phyloP scores from a whole-genome alignment of 2,113 vertebrate species.

The Suncus etruscus region DNA sequence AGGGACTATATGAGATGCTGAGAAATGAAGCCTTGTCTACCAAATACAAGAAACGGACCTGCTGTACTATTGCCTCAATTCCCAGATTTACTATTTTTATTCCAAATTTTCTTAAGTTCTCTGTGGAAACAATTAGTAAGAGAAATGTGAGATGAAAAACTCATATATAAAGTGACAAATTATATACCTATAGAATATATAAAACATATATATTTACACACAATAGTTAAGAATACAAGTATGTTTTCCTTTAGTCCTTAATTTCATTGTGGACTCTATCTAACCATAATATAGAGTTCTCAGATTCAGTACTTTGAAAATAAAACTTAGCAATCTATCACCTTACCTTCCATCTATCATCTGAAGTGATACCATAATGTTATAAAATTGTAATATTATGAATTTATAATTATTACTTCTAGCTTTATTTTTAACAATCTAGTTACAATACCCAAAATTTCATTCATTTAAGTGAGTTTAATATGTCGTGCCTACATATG shows the following conservation, averaged over 20 bases:
- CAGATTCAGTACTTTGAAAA: not conserved
- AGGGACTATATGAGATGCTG: too few relatives aligned
- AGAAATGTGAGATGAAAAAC: not conserved
- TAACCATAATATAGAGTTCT: not conserved
- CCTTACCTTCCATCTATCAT: not conserved
- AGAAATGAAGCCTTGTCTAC: too few relatives aligned
- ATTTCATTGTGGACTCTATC: not conserved
- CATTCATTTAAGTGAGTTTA: not conserved
- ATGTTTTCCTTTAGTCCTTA: not conserved
- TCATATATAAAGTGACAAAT: not conserved
- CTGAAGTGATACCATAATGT: too few relatives aligned
- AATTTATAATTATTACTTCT: not conserved
- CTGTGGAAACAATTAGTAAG: conserved; percentile 21
- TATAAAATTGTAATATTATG: too few relatives aligned
- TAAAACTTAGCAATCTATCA: not conserved
- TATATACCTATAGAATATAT: not conserved
- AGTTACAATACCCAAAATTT: not conserved
- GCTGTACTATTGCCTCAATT: too few relatives aligned
- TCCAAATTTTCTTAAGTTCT: not conserved
- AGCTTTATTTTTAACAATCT: not conserved
- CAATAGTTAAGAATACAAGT: not conserved
- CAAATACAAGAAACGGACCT: too few relatives aligned
- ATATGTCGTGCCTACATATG: not conserved
- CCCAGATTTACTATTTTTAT: not conserved
- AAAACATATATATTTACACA: not conserved